Conservation (phyloP, 2,113 vertebrate species). For the Neolamprologus modestus region DNA sequence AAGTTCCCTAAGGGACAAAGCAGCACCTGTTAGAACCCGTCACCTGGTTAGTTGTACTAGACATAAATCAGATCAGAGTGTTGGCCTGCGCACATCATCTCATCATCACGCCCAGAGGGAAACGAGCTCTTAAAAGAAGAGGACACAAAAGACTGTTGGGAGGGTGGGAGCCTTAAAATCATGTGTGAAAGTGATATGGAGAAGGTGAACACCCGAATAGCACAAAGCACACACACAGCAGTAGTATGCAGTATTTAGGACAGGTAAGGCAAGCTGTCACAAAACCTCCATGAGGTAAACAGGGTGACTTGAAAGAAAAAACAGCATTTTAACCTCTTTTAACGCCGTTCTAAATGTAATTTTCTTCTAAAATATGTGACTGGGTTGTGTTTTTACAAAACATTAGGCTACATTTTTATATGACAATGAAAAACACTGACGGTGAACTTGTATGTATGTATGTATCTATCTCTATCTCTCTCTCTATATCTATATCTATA, state of each 20-base stretch:
- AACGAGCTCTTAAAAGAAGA: neutral
- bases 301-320: neutral
- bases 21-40: slow-evolving; percentile 29
- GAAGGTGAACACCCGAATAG: neutral
- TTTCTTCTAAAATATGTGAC: neutral
- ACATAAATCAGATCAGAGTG: neutral
- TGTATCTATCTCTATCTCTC: too few species aligned
- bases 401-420: too few species aligned
- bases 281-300: neutral
- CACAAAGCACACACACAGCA: neutral
- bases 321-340: neutral
- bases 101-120: neutral
- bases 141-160: neutral
- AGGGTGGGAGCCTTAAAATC: neutral
- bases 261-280: neutral
- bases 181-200: neutral
- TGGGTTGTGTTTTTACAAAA: too few species aligned
- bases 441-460: too few species aligned
- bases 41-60: slow-evolving; percentile 10
- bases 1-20: neutral
- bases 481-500: too few species aligned
- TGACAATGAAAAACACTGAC: too few species aligned
- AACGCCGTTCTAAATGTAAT: neutral
- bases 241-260: neutral
- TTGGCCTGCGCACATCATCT: neutral